These are phyloP conservation scores for Trinorchestia longiramus DNA, from an alignment of 1,140 invertebrate species.

Conservation along the genomic window DNA sequence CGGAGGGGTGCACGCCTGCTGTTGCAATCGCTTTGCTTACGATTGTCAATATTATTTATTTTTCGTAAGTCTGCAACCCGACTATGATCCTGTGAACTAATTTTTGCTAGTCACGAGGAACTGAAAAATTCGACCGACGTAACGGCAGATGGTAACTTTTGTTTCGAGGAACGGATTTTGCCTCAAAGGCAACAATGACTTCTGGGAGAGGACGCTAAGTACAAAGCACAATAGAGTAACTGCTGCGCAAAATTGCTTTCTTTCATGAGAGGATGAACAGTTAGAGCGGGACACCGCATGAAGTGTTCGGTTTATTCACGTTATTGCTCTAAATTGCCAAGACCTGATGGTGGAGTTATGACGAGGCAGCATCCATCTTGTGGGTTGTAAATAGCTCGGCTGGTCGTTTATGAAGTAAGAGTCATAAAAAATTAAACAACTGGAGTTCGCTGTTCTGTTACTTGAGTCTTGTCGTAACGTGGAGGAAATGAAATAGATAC, in stretches of 20 bases:
- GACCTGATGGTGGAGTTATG: background rate
- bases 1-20: background rate
- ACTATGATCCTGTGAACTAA: background rate
- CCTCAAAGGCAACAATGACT: background rate
- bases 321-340: background rate
- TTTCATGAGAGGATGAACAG: conserved; percentile 2
- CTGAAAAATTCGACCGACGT: background rate
- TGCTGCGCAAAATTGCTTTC: background rate
- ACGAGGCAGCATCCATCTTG: background rate
- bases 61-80: background rate
- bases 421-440: background rate
- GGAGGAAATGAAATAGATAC: background rate
- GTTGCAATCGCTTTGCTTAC: background rate
- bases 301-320: background rate
- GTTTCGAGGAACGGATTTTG: conserved; percentile 10
- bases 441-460: background rate
- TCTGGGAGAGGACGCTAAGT: conserved; percentile 2
- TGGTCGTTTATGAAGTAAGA: background rate
- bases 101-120: background rate
- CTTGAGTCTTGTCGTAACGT: background rate
- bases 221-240: background rate
- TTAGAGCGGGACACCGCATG: background rate
- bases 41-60: background rate
- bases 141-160: background rate
- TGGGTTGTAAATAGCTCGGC: background rate